phyloP scores from a whole-genome alignment of 1,140 invertebrate species.

The Megathymus violae region DNA sequence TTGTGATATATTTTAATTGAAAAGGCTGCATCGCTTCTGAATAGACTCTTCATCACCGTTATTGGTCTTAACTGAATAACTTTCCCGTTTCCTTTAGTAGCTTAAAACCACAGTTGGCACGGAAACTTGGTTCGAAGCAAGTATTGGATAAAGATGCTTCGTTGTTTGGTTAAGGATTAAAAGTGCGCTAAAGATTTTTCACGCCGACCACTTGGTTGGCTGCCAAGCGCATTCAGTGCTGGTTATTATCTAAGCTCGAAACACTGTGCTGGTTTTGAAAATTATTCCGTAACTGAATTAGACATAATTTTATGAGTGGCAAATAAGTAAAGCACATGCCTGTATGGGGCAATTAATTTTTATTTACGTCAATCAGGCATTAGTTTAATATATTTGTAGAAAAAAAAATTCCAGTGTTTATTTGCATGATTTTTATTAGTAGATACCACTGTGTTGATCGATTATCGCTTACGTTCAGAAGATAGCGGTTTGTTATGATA shows the following conservation, averaged over 20 bases:
- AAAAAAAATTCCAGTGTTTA: too few relatives aligned
- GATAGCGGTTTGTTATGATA: too few relatives aligned
- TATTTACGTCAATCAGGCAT: too few relatives aligned
- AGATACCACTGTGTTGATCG: too few relatives aligned
- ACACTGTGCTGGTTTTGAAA: background rate
- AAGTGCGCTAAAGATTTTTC: constrained; percentile 32
- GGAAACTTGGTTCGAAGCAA: background rate
- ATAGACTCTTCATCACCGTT: constrained; percentile 8
- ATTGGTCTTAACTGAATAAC: constrained; percentile 3
- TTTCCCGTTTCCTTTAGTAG: constrained; percentile 11
- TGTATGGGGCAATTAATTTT: too few relatives aligned
- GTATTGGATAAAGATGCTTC: constrained; percentile 33
- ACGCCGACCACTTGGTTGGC: background rate
- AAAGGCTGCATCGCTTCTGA: background rate
- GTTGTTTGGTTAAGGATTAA: constrained; percentile 32
- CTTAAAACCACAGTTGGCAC: constrained; percentile 28
- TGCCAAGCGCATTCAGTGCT: constrained; percentile 14
- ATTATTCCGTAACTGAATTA: background rate
- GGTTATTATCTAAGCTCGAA: constrained; percentile 19
- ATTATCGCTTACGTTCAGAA: too few relatives aligned
- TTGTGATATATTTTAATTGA: background rate
- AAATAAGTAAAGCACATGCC: too few relatives aligned
- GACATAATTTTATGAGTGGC: too few relatives aligned
- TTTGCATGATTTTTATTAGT: too few relatives aligned
- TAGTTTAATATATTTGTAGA: too few relatives aligned